A percentile compares a stretch with the other conserved stretches of the same genome.
Evolutionary conservation across 1,140 invertebrate species (phyloP).

Genomic region (Manduca sexta): DNA sequence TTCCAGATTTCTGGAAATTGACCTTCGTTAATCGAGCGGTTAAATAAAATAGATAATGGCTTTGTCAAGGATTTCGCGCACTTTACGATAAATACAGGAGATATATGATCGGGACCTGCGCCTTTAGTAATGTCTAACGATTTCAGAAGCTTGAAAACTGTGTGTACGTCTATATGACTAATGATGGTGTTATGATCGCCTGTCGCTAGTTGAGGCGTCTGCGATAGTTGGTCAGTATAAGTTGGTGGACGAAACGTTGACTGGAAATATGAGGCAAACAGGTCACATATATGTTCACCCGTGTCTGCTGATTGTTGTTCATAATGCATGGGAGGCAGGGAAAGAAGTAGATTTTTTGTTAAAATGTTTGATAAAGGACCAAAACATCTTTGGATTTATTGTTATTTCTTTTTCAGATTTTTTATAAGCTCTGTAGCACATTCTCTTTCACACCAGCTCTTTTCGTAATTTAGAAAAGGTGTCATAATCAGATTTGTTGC

Average conservation of each 20-base stretch:
- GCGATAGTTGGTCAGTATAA: not conserved
- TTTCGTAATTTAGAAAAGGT: not conserved
- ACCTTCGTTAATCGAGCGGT: slow-evolving; percentile 16
- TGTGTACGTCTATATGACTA: not conserved
- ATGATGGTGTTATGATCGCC: not conserved
- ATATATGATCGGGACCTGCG: slow-evolving; percentile 16
- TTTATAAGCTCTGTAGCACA: slow-evolving; percentile 12
- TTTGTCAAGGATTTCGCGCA: slow-evolving; percentile 16
- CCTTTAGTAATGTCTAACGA: slow-evolving; percentile 3
- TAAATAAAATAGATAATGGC: slow-evolving; percentile 19
- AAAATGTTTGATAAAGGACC: slow-evolving; percentile 18
- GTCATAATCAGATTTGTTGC: slow-evolving; percentile 6
- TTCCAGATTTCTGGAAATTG: slow-evolving; percentile 26
- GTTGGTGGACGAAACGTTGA: slow-evolving; percentile 6
- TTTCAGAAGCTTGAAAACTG: not conserved
- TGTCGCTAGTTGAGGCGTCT: not conserved
- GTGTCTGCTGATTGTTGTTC: slow-evolving; percentile 6
- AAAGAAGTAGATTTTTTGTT: slow-evolving; percentile 4
- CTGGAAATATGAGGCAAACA: slow-evolving; percentile 5
- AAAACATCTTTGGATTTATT: slow-evolving; percentile 17
- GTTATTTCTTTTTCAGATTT: slow-evolving; percentile 7
- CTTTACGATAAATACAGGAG: slow-evolving; percentile 17
- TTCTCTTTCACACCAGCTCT: slow-evolving; percentile 4
- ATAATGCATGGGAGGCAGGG: slow-evolving; percentile 5
- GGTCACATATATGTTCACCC: slow-evolving; percentile 6